Base-by-base conservation (phyloP, 2,113 vertebrate species). In the Plestiodon gilberti region DNA sequence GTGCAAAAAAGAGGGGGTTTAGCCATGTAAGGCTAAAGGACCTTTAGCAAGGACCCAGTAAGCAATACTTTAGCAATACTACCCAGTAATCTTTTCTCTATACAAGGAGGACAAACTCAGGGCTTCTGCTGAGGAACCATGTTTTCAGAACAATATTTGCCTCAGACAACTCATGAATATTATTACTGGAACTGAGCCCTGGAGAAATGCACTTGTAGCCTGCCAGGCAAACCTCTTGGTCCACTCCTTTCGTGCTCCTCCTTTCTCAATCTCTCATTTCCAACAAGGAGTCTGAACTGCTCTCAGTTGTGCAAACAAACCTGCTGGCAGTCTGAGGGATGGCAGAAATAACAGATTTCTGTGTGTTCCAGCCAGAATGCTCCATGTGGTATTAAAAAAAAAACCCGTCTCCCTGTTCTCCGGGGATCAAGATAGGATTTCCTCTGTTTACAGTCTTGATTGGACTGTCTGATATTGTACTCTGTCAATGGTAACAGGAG, bases 331-430 rank as follows among this genome's bases (percentile, higher is more conserved):
- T 65, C 64, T 80, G 69, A 94, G 67, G 33, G 38, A 52, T 0
- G 1, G 28, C 0, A 0, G 1, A 30, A 86, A 43, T 73, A 88
- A 90, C 40, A n/a, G 85, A 84, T 64, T 88, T 76, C 28, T 18
- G n/a, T 13, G 79, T 85, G 38, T 52, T 89, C 65, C 81, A 84
- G 1, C 17, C 91, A 84, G 38, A 90, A 86, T 0, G 1, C 4
- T 48, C 13, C 90, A 84, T 55, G 52, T 88, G 33, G 77, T 40
- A 5, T 91, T 67, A 81, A 91, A 65, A 84, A 91, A 75, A 90
- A 38, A 18, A 23, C 33, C 43, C 43, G 4, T 81, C 22, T 38
- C 65, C 57, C 52, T 85, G 71, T 13, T 82, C 1, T 67, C 55
- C n/a, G 30, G 80, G 61, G 69, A 87, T 78, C 55, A 87, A 71